Conservation (phyloP, 2,888 invertebrate species). For the Helleia helle region DNA sequence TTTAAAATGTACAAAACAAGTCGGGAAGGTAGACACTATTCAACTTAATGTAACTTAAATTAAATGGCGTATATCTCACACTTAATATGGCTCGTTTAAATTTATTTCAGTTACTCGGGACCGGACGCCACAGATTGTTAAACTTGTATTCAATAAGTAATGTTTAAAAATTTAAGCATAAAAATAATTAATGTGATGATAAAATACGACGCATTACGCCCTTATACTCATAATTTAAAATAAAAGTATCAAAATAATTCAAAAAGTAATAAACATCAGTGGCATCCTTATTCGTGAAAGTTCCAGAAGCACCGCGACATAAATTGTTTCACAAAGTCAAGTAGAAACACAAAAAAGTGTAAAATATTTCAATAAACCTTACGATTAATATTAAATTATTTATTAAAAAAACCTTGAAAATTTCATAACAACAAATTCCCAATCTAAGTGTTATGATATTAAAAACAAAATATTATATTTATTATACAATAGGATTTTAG, state of each 20-base stretch:
- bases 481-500: conserved; percentile 42
- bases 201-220: no score
- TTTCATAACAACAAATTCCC: conserved; percentile 54
- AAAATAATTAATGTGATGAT: no score
- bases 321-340: background rate
- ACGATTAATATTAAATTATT: conserved; percentile 49
- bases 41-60: conserved; percentile 9
- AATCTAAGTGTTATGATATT: conserved; percentile 43
- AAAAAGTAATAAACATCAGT: no score
- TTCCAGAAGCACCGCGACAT: conserved; percentile 4
- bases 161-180: no score
- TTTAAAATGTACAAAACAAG: background rate
- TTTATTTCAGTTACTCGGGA: background rate
- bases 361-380: conserved; percentile 16
- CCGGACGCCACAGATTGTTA: background rate
- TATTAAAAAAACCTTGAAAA: conserved; percentile 37
- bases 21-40: conserved; percentile 2
- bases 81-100: conserved; percentile 8
- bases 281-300: background rate
- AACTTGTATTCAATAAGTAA: no score
- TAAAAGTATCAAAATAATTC: no score
- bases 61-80: conserved; percentile 10
- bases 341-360: conserved; percentile 14
- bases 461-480: conserved; percentile 37
- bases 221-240: no score